Evolutionary conservation across 2,888 invertebrate genomes (phyloP).

Genomic region (Incurvaria masculella): DNA sequence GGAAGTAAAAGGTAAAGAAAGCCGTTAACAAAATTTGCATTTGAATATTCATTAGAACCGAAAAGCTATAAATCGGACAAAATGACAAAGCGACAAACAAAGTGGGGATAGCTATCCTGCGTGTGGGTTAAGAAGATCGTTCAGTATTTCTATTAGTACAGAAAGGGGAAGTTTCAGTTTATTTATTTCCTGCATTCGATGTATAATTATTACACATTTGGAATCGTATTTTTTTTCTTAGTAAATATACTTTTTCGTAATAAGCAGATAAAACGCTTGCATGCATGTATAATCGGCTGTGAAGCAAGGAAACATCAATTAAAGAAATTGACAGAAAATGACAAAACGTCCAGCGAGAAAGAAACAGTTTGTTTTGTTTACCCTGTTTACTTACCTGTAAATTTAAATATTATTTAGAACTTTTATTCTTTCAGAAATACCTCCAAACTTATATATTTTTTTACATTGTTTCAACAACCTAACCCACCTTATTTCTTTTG

Average conservation of each 20-base stretch:
- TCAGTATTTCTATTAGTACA: no score
- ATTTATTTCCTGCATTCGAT: no score
- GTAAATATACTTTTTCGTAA: no score
- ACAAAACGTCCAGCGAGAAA: neutral
- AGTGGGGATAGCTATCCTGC: neutral
- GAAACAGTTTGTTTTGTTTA: neutral
- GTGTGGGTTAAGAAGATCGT: neutral
- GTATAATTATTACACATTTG: no score
- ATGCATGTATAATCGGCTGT: no score
- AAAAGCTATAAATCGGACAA: no score
- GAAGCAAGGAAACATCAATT: no score
- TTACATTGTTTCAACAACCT: conserved; percentile 2
- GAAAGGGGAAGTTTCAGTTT: no score
- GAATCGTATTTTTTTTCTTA: neutral
- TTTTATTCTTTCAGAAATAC: neutral
- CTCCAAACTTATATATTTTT: neutral
- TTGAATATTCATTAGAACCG: no score
- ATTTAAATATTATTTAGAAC: neutral
- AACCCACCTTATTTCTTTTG: conserved; percentile 21
- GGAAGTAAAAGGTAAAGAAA: no score
- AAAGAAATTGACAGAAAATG: neutral
- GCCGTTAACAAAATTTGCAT: no score
- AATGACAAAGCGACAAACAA: no score
- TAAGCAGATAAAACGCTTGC: neutral
- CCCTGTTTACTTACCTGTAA: conserved; percentile 2